Base-by-base conservation (phyloP, 2,797 vertebrate genomes). In the Sebastes hopkinsi region DNA sequence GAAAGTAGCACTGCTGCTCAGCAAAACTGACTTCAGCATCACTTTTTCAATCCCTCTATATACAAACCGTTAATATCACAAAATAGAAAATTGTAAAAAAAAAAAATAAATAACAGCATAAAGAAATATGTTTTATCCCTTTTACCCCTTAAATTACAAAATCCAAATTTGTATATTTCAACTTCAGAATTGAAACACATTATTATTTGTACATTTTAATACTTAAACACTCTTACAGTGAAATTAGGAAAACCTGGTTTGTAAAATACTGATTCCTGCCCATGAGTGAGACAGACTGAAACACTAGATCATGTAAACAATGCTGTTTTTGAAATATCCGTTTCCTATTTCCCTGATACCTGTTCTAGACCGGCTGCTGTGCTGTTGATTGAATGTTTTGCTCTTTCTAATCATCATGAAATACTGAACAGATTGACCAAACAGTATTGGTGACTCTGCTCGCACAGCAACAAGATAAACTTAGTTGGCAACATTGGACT, bases 71-170 rank as follows among this genome's bases (percentile, higher is more conserved):
- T 18, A 18, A 58, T 18, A 8, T 20, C n/a, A 25, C 6, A 62
- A 36, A 75, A 73, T n/a, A 46, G 4, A 6, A 11, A 3, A 22
- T 13, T 30, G 6, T 29, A 64, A 60, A 34, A 67, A 64, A 59
- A 11, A 30, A 7, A 30, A 42, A 36, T n/a, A 61, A 50, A 25
- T 18, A 36, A 62, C 6, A 29, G 12, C 13, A 55, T 6, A 5
- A 34, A 25, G 2, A 29, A 38, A 64, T n/a, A 6, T 38, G 0
- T 3, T 60, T 11, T 16, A 6, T 54, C 8, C 36, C 32, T 75
- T 60, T 25, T 38, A 38, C 1, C 5, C 36, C 36, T 38, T 32
- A 58, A 22, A 60, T 75, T n/a, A 52, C 12, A 67, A 80, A 83
- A 38, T 62, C 11, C 1, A 34, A 27, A 77, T 34, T 2, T 10